Conservation (phyloP, 1,140 invertebrate genomes). For the Panagrolaimus sp. region DNA sequence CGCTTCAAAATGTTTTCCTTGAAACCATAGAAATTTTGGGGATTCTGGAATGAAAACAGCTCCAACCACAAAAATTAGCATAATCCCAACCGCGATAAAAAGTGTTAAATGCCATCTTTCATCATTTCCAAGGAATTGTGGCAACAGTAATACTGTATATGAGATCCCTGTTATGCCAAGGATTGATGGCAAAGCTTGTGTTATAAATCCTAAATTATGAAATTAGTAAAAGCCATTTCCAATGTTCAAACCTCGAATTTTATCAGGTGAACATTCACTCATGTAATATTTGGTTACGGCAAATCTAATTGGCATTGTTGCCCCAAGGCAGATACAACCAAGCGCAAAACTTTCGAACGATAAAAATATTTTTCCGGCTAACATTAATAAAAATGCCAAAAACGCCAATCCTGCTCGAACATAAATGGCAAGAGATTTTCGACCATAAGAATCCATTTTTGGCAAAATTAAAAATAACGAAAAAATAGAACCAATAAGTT, state of each 20-base stretch:
- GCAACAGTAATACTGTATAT: not conserved
- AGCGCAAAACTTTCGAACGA: not conserved
- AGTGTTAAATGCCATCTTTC: not conserved
- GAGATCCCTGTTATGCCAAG: not conserved
- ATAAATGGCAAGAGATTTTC: not conserved
- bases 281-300: not conserved
- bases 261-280: not conserved
- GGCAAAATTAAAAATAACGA: not conserved
- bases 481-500: not conserved
- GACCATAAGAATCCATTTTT: conserved; percentile 10
- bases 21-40: not conserved
- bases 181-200: not conserved
- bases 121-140: not conserved
- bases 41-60: not conserved
- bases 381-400: not conserved
- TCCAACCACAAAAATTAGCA: not conserved
- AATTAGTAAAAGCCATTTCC: not conserved
- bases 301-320: not conserved
- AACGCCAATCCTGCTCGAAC: not conserved
- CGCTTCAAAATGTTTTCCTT: not conserved
- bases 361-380: not conserved
- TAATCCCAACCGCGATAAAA: not conserved
- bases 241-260: not conserved
- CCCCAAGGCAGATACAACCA: not conserved
- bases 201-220: not conserved